Evolutionary conservation across 2,113 vertebrate genomes (phyloP).

Genomic region (Haemorhous mexicanus): DNA sequence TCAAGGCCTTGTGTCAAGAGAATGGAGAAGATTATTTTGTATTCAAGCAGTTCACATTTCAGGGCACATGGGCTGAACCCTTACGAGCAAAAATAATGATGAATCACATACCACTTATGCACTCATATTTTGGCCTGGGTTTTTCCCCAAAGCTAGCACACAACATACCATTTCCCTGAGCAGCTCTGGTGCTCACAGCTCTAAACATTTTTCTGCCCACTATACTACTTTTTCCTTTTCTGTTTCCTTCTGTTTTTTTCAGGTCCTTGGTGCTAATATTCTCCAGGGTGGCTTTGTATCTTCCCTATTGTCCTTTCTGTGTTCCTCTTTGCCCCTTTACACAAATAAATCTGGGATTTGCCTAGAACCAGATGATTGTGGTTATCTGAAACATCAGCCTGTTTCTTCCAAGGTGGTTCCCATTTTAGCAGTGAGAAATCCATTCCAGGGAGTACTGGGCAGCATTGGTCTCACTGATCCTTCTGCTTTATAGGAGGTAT

Average conservation of each 20-base stretch:
- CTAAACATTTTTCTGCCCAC: neutral
- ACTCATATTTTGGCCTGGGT: neutral
- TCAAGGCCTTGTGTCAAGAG: neutral
- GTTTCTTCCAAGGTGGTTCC: neutral
- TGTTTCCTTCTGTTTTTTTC: neutral
- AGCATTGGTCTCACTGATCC: neutral
- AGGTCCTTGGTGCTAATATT: neutral
- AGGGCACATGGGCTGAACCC: neutral
- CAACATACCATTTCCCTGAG: neutral
- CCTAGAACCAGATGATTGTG: neutral
- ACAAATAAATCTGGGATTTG: neutral
- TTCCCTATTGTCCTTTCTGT: neutral
- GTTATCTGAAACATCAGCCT: neutral
- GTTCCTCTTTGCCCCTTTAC: neutral
- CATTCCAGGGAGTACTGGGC: neutral
- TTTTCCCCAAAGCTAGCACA: neutral
- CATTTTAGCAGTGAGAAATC: neutral
- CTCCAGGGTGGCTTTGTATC: neutral
- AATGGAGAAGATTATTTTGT: neutral
- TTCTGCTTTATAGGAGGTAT: neutral
- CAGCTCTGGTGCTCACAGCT: neutral
- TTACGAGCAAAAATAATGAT: neutral
- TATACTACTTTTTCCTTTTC: neutral
- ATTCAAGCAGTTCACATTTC: neutral
- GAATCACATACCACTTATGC: neutral